Base-by-base conservation (phyloP, 2,797 vertebrate species). In the Anabacerthia variegaticeps region DNA sequence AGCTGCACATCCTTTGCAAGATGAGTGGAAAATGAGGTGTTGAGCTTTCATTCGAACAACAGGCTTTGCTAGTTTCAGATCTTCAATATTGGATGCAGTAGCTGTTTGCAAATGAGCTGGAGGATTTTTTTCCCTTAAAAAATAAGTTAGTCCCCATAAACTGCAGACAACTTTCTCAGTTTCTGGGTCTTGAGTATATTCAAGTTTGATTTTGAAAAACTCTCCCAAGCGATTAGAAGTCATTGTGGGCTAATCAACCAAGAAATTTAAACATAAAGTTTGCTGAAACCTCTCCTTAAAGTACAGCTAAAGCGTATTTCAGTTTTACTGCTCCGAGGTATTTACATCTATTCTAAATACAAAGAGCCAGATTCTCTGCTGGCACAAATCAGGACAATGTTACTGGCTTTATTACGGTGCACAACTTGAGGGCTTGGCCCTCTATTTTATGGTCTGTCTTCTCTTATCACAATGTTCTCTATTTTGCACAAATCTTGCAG, bases 211-310 rank as follows among this genome's bases (percentile, higher is more conserved):
- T 95, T 93, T 95, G 37, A 68, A 81, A 89, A 95, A 71, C 67
- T 84, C 78, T 94, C 92, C 92, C 85, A 91, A 88, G 92, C 1
- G 43, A 97, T 95, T 94, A 92, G 59, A 96, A 93, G 59, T 79
- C 89, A 96, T 95, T 95, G 86, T 84, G 82, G 80, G 37, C 93
- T 96, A 96, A 97, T 96, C 95, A 96, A 79, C 73, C 96, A 96
- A 59, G 68, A 94, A 96, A 96, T 96, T 95, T 95, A 96, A 96
- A 93, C 78, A 89, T 88, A 96, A 95, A 96, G 44, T 93, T 92
- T 89, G 72, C 75, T 79, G 91, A 95, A 95, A 87, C 81, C 62
- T 79, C 51, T 82, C 46, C 68, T 94, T 54, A 69, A 96, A 84
- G 46, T 84, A 89, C 72, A 89, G 52, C 85, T 85, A 80, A 89